These are phyloP conservation scores for Smittia sp. DNA, from an alignment of 2,888 invertebrate genomes.

Conservation along the genomic window DNA sequence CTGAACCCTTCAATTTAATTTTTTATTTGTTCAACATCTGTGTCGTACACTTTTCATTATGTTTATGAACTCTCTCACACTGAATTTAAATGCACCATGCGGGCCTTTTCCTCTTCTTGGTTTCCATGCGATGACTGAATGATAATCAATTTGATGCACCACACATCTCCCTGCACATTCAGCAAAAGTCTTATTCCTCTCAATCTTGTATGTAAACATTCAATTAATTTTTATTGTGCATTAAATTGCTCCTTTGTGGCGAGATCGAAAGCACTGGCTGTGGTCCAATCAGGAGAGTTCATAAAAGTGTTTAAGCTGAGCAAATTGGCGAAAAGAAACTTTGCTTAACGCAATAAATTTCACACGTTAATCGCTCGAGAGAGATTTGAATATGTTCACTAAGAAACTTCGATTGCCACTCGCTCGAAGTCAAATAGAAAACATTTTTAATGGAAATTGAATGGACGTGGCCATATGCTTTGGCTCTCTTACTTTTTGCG, in stretches of 20 bases:
- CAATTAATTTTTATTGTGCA: constrained; percentile 19
- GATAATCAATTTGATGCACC: constrained; percentile 35
- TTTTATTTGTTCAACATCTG: constrained; percentile 40
- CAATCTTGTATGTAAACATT: constrained; percentile 1
- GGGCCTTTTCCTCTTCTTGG: constrained; percentile 19
- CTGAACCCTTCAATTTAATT: constrained; percentile 38
- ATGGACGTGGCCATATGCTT: constrained; percentile 11
- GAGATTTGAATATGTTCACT: not conserved
- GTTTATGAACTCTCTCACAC: constrained; percentile 39
- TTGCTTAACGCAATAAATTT: not conserved
- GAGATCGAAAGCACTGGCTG: not conserved
- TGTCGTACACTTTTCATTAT: constrained; percentile 26
- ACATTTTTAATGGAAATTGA: constrained; percentile 32
- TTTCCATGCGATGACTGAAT: not conserved
- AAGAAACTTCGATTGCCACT: not conserved
- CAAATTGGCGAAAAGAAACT: constrained; percentile 4
- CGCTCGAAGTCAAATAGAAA: not conserved
- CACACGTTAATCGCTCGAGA: not conserved
- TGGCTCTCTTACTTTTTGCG: constrained; percentile 6
- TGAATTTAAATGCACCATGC: constrained; percentile 29
- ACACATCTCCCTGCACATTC: not conserved
- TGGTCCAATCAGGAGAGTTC: not conserved
- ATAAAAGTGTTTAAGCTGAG: not conserved
- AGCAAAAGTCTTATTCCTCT: not conserved
- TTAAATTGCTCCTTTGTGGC: not conserved